phyloP scores from a whole-genome alignment of 35 echinoderm and acorn worm species.

The Apostichopus californicus region DNA sequence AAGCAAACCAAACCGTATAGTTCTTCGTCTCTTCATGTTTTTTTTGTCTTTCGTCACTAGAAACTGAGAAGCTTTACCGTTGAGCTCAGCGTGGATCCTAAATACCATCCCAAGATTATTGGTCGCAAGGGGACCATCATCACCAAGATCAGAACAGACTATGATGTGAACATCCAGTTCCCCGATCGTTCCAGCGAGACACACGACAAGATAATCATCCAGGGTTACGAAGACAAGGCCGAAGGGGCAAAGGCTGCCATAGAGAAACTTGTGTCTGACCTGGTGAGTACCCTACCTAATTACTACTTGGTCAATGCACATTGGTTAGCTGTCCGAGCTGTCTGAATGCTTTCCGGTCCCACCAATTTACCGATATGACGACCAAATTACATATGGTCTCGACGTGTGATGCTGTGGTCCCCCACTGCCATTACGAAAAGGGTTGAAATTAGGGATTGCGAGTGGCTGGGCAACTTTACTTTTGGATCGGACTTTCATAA shows the following conservation, averaged over 20 bases:
- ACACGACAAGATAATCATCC: constrained; percentile 68
- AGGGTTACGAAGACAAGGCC: constrained; percentile 84
- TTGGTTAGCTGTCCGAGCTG: no score
- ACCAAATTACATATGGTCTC: no score
- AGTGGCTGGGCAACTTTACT: no score
- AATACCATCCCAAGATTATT: constrained; percentile 99
- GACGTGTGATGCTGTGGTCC: no score
- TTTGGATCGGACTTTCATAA: no score
- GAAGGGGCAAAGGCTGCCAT: constrained; percentile 85
- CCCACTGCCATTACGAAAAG: no score
- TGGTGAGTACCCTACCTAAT: constrained; percentile 64
- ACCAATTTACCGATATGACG: no score
- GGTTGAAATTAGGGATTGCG: no score
- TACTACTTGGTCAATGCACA: no score
- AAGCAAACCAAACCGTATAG: neutral
- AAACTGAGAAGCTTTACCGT: constrained; percentile 67
- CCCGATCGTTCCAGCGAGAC: constrained; percentile 66
- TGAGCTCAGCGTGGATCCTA: constrained; percentile 68
- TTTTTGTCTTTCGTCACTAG: constrained; percentile 29
- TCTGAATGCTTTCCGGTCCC: no score
- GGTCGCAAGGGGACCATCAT: constrained; percentile 86
- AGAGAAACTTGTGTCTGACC: constrained; percentile 76
- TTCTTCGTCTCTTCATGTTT: no score
- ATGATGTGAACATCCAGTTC: constrained; percentile 96
- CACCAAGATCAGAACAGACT: constrained; percentile 78